phyloP scores from a whole-genome alignment of 2,113 vertebrate species.

The Chaetorhynchus papuensis region DNA sequence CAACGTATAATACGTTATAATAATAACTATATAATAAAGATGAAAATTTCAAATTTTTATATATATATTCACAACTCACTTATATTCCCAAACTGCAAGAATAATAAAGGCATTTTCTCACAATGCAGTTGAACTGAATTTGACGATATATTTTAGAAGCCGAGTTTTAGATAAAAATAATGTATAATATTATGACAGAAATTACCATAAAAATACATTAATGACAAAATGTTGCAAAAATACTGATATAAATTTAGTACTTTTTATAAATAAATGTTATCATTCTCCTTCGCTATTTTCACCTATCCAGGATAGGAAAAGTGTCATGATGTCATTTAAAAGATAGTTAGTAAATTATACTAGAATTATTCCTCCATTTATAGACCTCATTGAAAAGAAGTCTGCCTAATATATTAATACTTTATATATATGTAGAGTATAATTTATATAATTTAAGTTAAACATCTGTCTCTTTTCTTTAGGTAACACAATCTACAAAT shows the following conservation, averaged over 20 bases:
- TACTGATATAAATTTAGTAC: neutral
- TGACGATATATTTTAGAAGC: neutral
- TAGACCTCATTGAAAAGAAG: neutral
- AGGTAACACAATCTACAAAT: neutral
- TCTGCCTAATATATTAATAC: neutral
- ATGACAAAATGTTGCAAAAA: neutral
- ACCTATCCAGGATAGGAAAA: neutral
- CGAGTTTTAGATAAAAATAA: neutral
- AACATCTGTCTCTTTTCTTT: neutral
- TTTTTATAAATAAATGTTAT: neutral
- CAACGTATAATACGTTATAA: neutral
- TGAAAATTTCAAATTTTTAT: neutral
- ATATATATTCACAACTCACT: neutral
- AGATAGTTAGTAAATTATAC: neutral
- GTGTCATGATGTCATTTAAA: neutral
- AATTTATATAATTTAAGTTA: neutral
- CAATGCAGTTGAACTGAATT: neutral
- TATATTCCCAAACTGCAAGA: neutral
- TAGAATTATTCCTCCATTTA: neutral
- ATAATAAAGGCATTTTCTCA: neutral
- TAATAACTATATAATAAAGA: neutral
- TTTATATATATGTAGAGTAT: no score
- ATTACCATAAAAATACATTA: neutral
- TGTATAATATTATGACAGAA: neutral
- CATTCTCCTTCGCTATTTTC: neutral